Conservation (phyloP, 2,888 invertebrate genomes). For the Papilio gigon region DNA sequence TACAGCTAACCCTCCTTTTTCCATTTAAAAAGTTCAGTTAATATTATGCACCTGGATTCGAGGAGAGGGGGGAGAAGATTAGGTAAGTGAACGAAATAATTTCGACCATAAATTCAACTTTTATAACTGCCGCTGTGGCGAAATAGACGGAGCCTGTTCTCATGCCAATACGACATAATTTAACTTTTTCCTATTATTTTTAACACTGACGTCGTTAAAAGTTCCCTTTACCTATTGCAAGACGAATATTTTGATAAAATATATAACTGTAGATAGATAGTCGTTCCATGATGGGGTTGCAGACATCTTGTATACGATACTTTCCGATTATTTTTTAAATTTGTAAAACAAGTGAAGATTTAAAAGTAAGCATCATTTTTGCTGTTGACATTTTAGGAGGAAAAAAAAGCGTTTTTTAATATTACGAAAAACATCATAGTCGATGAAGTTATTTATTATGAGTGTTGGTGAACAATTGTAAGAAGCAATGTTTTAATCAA, state of each 20-base stretch:
- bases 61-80: constrained; percentile 66
- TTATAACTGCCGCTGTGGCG: constrained; percentile 69
- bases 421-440: not conserved
- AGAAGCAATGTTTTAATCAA: not conserved
- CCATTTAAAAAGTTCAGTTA: constrained; percentile 69
- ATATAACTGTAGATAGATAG: not conserved
- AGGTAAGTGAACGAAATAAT: constrained; percentile 76
- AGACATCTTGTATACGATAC: not conserved
- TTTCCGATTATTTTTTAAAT: not conserved
- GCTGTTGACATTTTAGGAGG: too few species aligned
- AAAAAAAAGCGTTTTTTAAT: too few species aligned
- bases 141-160: constrained; percentile 54
- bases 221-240: constrained; percentile 70
- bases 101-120: constrained; percentile 79
- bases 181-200: constrained; percentile 83
- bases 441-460: too few species aligned
- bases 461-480: not conserved
- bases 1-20: constrained; percentile 60
- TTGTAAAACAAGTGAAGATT: not conserved
- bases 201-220: constrained; percentile 77
- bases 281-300: not conserved
- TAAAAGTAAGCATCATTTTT: too few species aligned
- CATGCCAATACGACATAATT: constrained; percentile 79
- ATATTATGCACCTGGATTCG: constrained; percentile 73
- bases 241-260: constrained; percentile 55